These are phyloP conservation scores for Cremastobaeus sp. DNA, from an alignment of 2,888 invertebrate genomes.

Conservation along the genomic window DNA sequence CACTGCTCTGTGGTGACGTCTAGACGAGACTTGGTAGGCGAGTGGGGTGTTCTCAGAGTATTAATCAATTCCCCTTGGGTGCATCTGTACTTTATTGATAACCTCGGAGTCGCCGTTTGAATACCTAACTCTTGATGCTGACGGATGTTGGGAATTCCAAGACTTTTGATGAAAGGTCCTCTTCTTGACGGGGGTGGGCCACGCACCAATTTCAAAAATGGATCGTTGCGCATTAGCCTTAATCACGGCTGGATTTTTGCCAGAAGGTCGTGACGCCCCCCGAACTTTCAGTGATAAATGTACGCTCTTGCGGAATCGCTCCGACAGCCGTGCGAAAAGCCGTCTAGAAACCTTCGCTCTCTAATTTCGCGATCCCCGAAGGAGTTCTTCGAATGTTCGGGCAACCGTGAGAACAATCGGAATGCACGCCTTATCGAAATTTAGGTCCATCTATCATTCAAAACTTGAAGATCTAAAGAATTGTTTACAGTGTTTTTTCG, in stretches of 20 bases:
- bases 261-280: slow-evolving; percentile 55
- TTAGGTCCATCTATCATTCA: too few species aligned
- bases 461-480: too few species aligned
- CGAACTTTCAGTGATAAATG: slow-evolving; percentile 49
- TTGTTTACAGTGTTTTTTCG: too few species aligned
- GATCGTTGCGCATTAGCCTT: slow-evolving; percentile 45
- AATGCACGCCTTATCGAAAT: slow-evolving; percentile 20
- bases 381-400: slow-evolving; percentile 29
- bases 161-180: slow-evolving; percentile 1
- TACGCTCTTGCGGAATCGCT: slow-evolving; percentile 38
- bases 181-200: slow-evolving; percentile 12
- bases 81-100: slow-evolving; percentile 46
- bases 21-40: slow-evolving; percentile 21
- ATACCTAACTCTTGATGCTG: slow-evolving; percentile 47
- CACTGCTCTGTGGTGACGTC: slow-evolving; percentile 3
- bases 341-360: slow-evolving; percentile 37
- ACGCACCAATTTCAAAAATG: slow-evolving; percentile 34
- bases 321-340: slow-evolving; percentile 49
- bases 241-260: slow-evolving; percentile 56
- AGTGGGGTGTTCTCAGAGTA: slow-evolving; percentile 16
- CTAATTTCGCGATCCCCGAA: slow-evolving; percentile 38
- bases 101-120: slow-evolving; percentile 53
- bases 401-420: slow-evolving; percentile 34
- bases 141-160: slow-evolving; percentile 25
- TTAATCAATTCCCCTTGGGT: slow-evolving; percentile 23